Conservation (phyloP, 2,113 vertebrate species). For the Acinonyx jubatus region DNA sequence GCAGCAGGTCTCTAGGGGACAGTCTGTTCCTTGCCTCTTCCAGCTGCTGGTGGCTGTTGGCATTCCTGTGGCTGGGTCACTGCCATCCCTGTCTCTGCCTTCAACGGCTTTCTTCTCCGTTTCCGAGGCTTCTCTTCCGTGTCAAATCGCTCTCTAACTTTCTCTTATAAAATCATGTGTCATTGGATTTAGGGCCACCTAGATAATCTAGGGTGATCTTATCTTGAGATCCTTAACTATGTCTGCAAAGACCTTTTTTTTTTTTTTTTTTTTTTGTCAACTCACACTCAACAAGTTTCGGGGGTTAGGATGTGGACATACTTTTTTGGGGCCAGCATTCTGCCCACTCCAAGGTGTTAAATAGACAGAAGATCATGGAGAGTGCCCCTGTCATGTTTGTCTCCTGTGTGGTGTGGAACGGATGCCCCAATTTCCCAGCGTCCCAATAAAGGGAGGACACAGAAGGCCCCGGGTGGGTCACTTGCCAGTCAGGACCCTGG, state of each 20-base stretch:
- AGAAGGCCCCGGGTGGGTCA: not conserved
- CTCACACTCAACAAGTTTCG: not conserved
- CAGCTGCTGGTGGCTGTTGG: not conserved
- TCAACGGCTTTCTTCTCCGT: not conserved
- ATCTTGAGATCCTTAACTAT: not conserved
- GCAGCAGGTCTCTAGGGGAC: not conserved
- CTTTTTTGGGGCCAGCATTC: not conserved
- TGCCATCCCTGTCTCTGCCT: not conserved
- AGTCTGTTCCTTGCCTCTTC: not conserved
- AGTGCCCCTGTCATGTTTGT: not conserved
- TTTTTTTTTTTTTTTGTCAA: not conserved
- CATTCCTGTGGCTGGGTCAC: not conserved
- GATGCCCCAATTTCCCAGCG: not conserved
- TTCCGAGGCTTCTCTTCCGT: not conserved
- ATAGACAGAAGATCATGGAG: not conserved
- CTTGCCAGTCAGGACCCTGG: constrained; percentile 67
- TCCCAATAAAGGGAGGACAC: not conserved
- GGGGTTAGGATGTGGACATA: not conserved
- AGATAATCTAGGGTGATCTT: not conserved
- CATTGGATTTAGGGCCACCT: not conserved
- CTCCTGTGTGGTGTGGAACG: not conserved
- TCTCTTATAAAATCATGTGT: not conserved
- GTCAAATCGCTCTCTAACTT: not conserved
- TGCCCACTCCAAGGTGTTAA: not conserved
- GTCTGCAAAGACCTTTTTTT: not conserved